Evolutionary conservation across 2,888 invertebrate genomes (phyloP).

Genomic region (Pseudococcus viburni): DNA sequence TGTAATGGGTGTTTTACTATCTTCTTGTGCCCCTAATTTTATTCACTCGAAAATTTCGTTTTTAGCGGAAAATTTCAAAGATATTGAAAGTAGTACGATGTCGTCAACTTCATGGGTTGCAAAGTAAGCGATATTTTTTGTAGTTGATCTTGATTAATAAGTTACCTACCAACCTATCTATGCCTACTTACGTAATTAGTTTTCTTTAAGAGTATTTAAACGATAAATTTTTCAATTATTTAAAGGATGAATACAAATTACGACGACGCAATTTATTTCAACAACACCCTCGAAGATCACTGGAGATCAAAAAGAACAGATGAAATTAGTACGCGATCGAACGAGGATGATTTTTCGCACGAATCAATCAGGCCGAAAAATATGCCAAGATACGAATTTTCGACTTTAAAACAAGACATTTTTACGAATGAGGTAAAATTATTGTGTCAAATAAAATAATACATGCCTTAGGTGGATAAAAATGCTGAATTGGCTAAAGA

Average conservation of each 20-base stretch:
- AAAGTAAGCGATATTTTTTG: not conserved
- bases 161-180: no score
- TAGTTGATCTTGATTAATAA: no score
- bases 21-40: constrained; percentile 31
- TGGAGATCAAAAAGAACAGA: not conserved
- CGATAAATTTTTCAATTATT: not conserved
- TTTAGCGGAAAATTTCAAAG: constrained; percentile 28
- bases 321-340: not conserved
- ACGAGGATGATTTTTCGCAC: not conserved
- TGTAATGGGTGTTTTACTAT: constrained; percentile 20
- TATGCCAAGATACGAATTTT: constrained; percentile 30
- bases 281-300: not conserved
- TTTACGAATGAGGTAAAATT: constrained; percentile 4
- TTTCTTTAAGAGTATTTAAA: not conserved
- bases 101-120: constrained; percentile 4
- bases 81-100: constrained; percentile 18
- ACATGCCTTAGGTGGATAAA: no score
- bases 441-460: no score
- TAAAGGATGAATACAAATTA: constrained; percentile 32
- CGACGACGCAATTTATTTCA: not conserved
- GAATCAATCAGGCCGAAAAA: not conserved
- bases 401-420: not conserved
- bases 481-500: no score
- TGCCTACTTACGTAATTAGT: no score
- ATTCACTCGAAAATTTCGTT: constrained; percentile 39